These are phyloP conservation scores for Lottia gigantea DNA, from an alignment of 2,888 invertebrate species.

Conservation along the genomic window DNA sequence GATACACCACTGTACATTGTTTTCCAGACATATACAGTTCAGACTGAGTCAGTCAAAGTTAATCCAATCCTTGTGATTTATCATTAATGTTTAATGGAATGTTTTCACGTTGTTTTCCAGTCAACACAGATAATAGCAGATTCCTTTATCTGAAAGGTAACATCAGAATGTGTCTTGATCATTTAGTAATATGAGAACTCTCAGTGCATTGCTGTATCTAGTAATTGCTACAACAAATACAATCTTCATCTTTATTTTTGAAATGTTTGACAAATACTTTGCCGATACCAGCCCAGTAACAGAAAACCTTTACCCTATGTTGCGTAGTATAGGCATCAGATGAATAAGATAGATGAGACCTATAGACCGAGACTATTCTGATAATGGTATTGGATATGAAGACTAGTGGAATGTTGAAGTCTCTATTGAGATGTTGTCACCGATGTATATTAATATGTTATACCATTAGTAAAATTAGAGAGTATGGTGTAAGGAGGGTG, in stretches of 20 bases:
- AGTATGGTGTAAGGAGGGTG: too few relatives aligned
- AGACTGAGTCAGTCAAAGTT: too few relatives aligned
- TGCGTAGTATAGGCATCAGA: too few relatives aligned
- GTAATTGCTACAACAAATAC: too few relatives aligned
- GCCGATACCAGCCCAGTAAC: too few relatives aligned
- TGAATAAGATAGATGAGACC: background rate
- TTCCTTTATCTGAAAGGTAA: background rate
- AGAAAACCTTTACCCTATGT: too few relatives aligned
- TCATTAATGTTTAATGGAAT: background rate
- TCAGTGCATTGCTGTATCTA: too few relatives aligned
- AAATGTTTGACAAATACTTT: too few relatives aligned
- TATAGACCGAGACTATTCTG: background rate
- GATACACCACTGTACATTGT: too few relatives aligned
- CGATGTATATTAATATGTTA: slow-evolving; percentile 3
- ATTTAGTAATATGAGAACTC: too few relatives aligned
- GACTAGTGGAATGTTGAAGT: slow-evolving; percentile 4
- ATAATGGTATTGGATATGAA: background rate
- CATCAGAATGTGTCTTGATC: background rate
- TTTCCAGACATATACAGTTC: too few relatives aligned
- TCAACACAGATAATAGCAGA: background rate
- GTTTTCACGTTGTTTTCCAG: background rate
- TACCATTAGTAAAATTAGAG: slow-evolving; percentile 4
- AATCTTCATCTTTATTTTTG: too few relatives aligned
- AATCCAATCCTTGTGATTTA: background rate
- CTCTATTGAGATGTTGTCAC: slow-evolving; percentile 2